These are phyloP conservation scores for Tetraodon nigroviridis DNA, from an alignment of 2,113 vertebrate species.

Conservation along the genomic window DNA sequence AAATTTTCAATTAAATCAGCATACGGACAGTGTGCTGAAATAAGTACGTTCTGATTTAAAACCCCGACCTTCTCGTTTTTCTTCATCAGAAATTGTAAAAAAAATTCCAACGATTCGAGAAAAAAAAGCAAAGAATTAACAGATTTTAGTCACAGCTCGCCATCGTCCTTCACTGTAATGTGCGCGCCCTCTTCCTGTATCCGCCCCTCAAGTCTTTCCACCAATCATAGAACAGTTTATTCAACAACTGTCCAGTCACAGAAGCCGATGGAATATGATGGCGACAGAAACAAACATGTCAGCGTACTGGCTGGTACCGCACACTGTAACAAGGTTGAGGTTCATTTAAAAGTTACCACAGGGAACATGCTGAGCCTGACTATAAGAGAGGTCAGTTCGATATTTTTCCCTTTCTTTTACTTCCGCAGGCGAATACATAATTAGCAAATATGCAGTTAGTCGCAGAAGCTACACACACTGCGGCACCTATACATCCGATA, in stretches of 20 bases:
- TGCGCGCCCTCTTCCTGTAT: slow-evolving; percentile 5
- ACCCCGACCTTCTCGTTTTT: too few species aligned
- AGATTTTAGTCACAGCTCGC: background rate
- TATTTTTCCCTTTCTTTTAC: too few species aligned
- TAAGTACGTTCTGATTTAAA: too few species aligned
- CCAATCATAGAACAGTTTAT: slow-evolving; percentile 67
- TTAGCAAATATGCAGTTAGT: too few species aligned
- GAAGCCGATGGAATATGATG: slow-evolving; percentile 15
- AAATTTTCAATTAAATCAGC: too few species aligned
- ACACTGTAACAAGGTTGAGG: slow-evolving; percentile 32
- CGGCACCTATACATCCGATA: too few species aligned
- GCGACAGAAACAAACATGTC: slow-evolving; percentile 58
- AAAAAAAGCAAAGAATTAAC: background rate
- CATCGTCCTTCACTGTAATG: slow-evolving; percentile 1
- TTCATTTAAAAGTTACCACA: background rate
- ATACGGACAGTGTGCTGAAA: too few species aligned
- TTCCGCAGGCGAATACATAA: too few species aligned
- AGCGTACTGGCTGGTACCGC: slow-evolving; percentile 5
- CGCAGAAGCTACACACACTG: too few species aligned
- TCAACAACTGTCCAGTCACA: slow-evolving; percentile 72
- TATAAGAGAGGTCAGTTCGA: slow-evolving; percentile 80
- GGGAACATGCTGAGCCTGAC: slow-evolving; percentile 77
- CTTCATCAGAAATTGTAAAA: too few species aligned
- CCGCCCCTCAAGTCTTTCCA: background rate
- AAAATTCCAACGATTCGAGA: too few species aligned